Base-by-base conservation (phyloP, 2,113 vertebrate genomes). In the Seriola quinqueradiata region DNA sequence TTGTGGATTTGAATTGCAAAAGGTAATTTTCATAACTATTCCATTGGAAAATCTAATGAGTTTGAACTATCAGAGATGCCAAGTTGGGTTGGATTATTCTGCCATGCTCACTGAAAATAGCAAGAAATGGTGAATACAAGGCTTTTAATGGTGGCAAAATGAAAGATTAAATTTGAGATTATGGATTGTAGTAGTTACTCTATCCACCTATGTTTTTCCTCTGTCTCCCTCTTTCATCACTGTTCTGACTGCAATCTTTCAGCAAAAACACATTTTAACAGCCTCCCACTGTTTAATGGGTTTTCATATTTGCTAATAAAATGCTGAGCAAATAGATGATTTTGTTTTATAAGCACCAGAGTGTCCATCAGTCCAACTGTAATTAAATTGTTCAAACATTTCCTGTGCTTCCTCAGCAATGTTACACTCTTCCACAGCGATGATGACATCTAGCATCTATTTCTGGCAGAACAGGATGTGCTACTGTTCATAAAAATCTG, bases 1-100 rank as follows among this genome's bases (percentile, higher is more conserved):
- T 80, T 76, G 85, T 82, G 40, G 50, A 92, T 93, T 86, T 86
- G 82, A 93, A 88, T 90, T 90, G 87, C 85, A 87, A 84, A 88
- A 79, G 78, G 46, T 88, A 71, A 83, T 90, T 89, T 89, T 66
- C 74, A 89, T 82, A 82, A 83, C 64, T 69, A 64, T 81, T 82
- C 67, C 55, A 68, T 58, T 70, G 65, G 79, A 80, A 84, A 86
- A 81, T 38, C 25, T 66, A 87, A 90, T 85, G 76, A 73, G 55
- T 38, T 81, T 46, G 10, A 57, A 82, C 57, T 50, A 60, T 38
- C 21, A 40, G 34, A 36, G 40, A 67, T 54, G 28, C n/a, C 65
- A 70, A 63, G 72, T 59, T 71, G 58, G 66, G 57, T 17, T 70
- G 55, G 25, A 59, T 64, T 46, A 69, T 74, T 76, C 67, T 57